A percentile compares a stretch with the other conserved stretches of the same genome.
Evolutionary conservation across 2,888 invertebrate genomes (phyloP).

Genomic region (Lycia hirtaria): DNA sequence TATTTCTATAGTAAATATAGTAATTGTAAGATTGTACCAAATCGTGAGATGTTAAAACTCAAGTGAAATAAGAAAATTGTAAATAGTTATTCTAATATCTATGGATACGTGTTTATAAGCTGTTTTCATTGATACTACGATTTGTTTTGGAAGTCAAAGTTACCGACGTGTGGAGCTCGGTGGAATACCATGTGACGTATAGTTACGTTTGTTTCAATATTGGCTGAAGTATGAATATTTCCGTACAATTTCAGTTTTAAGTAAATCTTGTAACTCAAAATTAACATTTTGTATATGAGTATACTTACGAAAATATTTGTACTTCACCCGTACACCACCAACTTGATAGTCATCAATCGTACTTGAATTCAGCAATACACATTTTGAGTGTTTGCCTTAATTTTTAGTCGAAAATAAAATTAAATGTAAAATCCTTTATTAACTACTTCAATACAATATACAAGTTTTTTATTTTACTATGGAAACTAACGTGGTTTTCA

Average conservation of each 20-base stretch:
- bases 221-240: not conserved
- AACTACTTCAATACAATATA: too few species aligned
- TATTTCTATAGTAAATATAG: constrained; percentile 33
- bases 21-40: constrained; percentile 60
- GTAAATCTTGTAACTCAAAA: too few species aligned
- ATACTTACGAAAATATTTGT: not conserved
- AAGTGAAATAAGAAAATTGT: constrained; percentile 68
- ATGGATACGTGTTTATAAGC: constrained; percentile 76
- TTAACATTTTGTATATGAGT: too few species aligned
- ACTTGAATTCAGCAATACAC: not conserved
- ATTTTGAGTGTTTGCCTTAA: too few species aligned
- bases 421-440: too few species aligned
- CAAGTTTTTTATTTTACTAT: too few species aligned
- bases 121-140: constrained; percentile 63
- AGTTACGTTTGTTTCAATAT: constrained; percentile 24
- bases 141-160: constrained; percentile 58
- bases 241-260: too few species aligned
- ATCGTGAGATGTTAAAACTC: constrained; percentile 60
- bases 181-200: constrained; percentile 23
- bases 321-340: not conserved
- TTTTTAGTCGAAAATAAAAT: too few species aligned
- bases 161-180: constrained; percentile 32
- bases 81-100: constrained; percentile 74
- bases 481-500: too few species aligned
- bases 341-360: not conserved